Evolutionary conservation across 1,140 invertebrate genomes (phyloP), one percentile per base, ranked within the genome.

Genomic region (Subanguina moxae): DNA sequence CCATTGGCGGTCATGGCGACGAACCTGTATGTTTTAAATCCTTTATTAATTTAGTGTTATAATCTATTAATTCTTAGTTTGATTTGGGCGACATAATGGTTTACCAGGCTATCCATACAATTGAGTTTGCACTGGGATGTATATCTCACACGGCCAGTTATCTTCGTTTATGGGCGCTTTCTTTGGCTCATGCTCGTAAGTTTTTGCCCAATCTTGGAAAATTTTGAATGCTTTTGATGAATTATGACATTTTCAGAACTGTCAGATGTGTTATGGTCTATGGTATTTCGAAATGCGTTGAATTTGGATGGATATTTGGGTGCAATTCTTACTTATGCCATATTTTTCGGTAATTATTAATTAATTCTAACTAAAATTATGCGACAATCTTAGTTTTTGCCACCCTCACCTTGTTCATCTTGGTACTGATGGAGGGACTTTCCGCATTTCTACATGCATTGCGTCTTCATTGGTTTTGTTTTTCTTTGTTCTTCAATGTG

Each of bases 391-490:
- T 86, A n/a, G 87, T 87, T 62, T 97, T 93, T 91, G 88, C 90
- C 15, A 84, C 88, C 64, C 88, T 94, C 76, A 92, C 92, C 13
- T 83, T 97, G 65, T 88, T 89, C 78, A 89, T 94, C 84, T 86
- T 97, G 70, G 88, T 97, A 59, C 84, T 92, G 83, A 94, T 97
- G 94, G 94, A 97, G 87, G 95, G 95, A 5, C 85, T 98, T 1
- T 94, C 92, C 48, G 94, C 95, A 57, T 98, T 98, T 86, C 87
- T 98, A 62, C 95, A 98, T 82, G 95, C 94, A 3, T 87, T 98
- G 64, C 90, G 94, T 86, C 86, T 99, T 64, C 95, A 99, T 85
- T 99, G 95, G 95, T 96, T 86, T 80, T 83, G 56, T 58, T 46
- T 72, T 15, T 56, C 9, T 62, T 21, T 28, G n/a, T 11, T 1